These are phyloP conservation scores for Sitta europaea DNA, from an alignment of 2,113 vertebrate species.

Conservation along the genomic window DNA sequence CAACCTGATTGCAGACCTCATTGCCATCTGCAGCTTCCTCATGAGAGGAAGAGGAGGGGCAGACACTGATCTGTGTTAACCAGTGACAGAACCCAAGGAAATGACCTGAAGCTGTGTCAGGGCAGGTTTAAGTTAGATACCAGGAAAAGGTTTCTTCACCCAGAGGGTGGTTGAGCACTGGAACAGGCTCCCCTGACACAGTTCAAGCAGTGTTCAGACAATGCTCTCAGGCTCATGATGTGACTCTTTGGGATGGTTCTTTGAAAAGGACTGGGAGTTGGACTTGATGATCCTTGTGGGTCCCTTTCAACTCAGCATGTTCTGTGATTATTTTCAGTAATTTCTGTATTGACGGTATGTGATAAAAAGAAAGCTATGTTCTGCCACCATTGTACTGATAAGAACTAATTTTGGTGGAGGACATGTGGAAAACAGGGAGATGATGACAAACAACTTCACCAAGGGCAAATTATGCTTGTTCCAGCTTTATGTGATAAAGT, in stretches of 20 bases:
- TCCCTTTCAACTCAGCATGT: neutral
- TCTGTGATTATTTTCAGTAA: neutral
- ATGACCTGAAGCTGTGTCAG: neutral
- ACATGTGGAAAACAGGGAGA: neutral
- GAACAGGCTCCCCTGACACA: neutral
- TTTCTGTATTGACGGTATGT: neutral
- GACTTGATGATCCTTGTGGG: fast-evolving
- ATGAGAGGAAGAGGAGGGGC: fast-evolving
- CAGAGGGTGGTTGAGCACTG: fast-evolving
- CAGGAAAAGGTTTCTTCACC: neutral
- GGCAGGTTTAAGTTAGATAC: neutral
- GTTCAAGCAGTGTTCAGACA: neutral
- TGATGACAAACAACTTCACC: neutral
- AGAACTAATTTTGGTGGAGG: neutral
- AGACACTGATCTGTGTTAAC: neutral
- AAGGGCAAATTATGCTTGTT: neutral
- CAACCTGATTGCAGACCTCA: neutral
- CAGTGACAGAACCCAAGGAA: fast-evolving
- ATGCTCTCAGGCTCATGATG: neutral
- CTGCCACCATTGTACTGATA: neutral
- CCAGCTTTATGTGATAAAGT: neutral
- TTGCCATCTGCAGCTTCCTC: neutral
- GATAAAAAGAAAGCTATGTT: neutral
- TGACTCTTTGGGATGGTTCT: neutral
- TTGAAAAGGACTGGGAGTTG: neutral